These are phyloP conservation scores for Cryptoblepharus egeriae DNA, from an alignment of 2,797 vertebrate species.

Conservation along the genomic window DNA sequence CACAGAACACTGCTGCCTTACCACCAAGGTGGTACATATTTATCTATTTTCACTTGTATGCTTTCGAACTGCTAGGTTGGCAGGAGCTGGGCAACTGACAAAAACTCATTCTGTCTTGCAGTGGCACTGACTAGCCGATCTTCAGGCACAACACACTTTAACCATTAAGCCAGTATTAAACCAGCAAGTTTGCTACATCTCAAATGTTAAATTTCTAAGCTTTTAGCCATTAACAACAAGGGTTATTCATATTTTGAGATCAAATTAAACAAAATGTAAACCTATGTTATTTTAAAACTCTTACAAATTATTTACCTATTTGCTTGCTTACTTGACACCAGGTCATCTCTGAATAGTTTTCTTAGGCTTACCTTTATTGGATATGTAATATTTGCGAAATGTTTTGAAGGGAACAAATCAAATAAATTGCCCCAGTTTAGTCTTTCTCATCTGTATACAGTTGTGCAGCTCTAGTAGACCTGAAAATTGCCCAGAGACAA, in stretches of 20 bases:
- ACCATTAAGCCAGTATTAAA: too few relatives aligned
- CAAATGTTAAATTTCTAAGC: conserved; percentile 5
- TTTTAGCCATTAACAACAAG: conserved; percentile 57
- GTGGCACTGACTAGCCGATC: too few relatives aligned
- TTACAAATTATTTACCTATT: conserved; percentile 40
- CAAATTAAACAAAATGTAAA: conserved; percentile 71
- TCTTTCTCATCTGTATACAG: conserved; percentile 82
- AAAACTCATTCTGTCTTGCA: too few relatives aligned
- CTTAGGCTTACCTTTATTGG: conserved; percentile 72
- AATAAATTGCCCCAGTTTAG: conserved; percentile 82
- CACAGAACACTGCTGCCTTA: too few relatives aligned
- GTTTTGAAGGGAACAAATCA: conserved; percentile 81
- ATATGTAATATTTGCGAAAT: conserved; percentile 82
- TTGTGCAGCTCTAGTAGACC: conserved; percentile 81
- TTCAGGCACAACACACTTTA: too few relatives aligned
- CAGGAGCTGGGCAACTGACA: too few relatives aligned
- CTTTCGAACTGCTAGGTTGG: too few relatives aligned
- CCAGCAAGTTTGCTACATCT: not conserved
- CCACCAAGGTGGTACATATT: too few relatives aligned
- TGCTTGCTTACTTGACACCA: conserved; percentile 63
- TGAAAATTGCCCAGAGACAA: conserved; percentile 84
- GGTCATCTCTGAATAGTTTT: conserved; percentile 63
- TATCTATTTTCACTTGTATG: too few relatives aligned
- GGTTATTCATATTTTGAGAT: conserved; percentile 67
- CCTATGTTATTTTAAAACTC: conserved; percentile 55